Conservation (phyloP, 2,888 invertebrate species). For the Chymomyza amoena region DNA sequence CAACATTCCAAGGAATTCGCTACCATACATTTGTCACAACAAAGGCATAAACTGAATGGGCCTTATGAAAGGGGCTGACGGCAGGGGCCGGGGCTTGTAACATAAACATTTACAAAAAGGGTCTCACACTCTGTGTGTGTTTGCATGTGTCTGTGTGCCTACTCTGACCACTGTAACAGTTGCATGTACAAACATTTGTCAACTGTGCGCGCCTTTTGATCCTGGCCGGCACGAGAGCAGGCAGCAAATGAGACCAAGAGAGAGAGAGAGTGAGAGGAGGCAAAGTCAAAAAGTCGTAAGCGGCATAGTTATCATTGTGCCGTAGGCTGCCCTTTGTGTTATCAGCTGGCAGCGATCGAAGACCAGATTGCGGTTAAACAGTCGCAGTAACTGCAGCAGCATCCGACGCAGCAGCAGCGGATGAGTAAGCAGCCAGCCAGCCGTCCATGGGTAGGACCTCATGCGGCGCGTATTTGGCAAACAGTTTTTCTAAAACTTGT, state of each 20-base stretch:
- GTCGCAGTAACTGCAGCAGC: background rate
- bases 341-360: conserved; percentile 67
- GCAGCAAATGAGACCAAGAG: conserved; percentile 3
- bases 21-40: conserved; percentile 39
- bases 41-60: conserved; percentile 34
- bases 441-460: conserved; percentile 45
- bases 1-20: conserved; percentile 64
- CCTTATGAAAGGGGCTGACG: conserved; percentile 36
- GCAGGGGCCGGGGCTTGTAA: conserved; percentile 60
- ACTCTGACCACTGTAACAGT: background rate
- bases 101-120: conserved; percentile 65
- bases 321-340: conserved; percentile 52
- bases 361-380: conserved; percentile 51
- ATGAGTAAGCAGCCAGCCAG: conserved; percentile 33
- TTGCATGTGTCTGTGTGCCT: conserved; percentile 16
- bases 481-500: conserved; percentile 55
- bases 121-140: conserved; percentile 39
- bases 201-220: conserved; percentile 66
- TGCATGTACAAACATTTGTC: conserved; percentile 69
- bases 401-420: conserved; percentile 31
- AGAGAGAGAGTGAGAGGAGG: conserved; percentile 9
- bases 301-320: conserved; percentile 67
- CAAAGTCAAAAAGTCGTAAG: conserved; percentile 58
- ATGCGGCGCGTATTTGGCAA: conserved; percentile 65
- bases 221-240: conserved; percentile 58